These are phyloP conservation scores for Rhimphoctona megacephalus DNA, from an alignment of 2,888 invertebrate genomes.

Conservation along the genomic window DNA sequence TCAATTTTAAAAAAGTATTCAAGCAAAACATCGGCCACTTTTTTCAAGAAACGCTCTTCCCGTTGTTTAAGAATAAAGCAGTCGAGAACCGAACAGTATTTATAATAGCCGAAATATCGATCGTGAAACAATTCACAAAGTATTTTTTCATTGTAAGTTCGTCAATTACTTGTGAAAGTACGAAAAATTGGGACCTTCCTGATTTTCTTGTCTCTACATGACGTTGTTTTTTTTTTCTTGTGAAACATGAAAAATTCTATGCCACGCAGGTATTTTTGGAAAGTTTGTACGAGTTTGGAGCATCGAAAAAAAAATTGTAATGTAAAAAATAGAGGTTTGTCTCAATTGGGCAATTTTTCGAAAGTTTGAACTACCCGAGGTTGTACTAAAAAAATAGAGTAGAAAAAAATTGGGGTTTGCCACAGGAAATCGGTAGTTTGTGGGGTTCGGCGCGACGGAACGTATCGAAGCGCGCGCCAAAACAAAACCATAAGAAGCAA, in stretches of 20 bases:
- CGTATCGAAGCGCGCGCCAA: not conserved
- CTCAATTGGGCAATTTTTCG: not conserved
- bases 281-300: not conserved
- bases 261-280: not conserved
- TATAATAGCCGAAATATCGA: not conserved
- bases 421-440: constrained; percentile 8
- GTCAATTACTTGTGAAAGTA: not conserved
- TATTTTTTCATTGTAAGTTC: not conserved
- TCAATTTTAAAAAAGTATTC: not conserved
- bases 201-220: not conserved
- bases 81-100: not conserved
- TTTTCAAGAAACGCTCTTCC: not conserved
- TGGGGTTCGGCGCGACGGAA: constrained; percentile 31
- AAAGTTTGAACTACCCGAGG: not conserved
- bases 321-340: not conserved
- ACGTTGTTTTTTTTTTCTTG: not conserved
- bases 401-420: constrained; percentile 5
- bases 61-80: not conserved
- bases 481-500: not conserved
- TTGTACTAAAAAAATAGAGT: not conserved
- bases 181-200: not conserved
- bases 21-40: not conserved
- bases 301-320: not conserved
- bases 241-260: not conserved
- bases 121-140: not conserved